Conservation (phyloP, 2,113 vertebrate species). For the Leptosomus discolor region DNA sequence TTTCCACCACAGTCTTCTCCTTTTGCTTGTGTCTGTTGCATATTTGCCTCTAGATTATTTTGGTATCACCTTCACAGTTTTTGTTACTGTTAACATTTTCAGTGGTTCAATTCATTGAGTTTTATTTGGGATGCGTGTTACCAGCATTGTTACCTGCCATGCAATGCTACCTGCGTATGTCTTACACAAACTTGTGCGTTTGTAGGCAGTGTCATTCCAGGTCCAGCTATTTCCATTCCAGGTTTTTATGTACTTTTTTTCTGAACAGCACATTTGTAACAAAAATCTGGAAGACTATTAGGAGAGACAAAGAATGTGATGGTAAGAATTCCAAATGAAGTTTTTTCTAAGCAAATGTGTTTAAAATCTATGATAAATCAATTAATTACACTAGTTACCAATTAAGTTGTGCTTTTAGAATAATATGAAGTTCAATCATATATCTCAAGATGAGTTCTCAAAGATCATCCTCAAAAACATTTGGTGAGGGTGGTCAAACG, state of each 20-base stretch:
- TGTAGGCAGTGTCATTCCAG: background rate
- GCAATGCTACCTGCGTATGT: background rate
- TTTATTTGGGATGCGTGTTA: background rate
- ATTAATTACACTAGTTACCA: background rate
- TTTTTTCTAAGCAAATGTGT: background rate
- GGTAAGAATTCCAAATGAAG: background rate
- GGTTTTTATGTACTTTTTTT: background rate
- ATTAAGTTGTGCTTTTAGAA: background rate
- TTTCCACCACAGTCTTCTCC: background rate
- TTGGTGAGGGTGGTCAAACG: background rate
- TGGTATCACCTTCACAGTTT: background rate
- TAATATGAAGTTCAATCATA: background rate
- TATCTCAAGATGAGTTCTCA: background rate
- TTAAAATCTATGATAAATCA: background rate
- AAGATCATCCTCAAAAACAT: background rate
- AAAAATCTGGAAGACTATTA: background rate
- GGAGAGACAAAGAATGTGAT: background rate
- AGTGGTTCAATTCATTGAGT: background rate
- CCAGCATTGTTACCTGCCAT: background rate
- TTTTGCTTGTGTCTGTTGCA: background rate
- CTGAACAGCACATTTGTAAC: background rate
- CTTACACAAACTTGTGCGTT: background rate
- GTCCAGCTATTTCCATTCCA: background rate
- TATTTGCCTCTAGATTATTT: background rate
- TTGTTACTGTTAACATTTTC: background rate